A percentile compares a stretch with the other conserved stretches of the same genome.
These are phyloP conservation scores for Pangasianodon gigas DNA, from an alignment of 2,113 vertebrate species.

Conservation along the genomic window DNA sequence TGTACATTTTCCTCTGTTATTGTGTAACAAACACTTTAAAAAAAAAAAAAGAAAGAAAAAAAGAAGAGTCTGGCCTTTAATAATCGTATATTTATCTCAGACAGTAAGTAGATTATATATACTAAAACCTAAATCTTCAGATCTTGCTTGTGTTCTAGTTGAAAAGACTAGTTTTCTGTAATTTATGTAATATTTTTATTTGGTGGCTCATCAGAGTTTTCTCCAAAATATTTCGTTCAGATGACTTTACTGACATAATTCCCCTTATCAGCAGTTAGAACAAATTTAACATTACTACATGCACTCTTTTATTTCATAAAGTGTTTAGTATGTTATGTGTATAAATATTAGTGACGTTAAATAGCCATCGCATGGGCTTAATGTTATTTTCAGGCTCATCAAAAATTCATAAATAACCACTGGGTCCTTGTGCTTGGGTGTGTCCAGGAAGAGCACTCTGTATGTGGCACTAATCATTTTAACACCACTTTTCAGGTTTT, in stretches of 20 bases:
- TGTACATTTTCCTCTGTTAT: background rate
- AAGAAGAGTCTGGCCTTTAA: background rate
- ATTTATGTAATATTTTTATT: background rate
- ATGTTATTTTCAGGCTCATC: background rate
- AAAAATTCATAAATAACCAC: background rate
- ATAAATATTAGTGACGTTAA: background rate
- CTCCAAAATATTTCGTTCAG: background rate
- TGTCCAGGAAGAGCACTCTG: background rate
- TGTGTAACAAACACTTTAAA: background rate
- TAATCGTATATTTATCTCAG: background rate
- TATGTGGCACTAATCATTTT: background rate
- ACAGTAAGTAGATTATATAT: background rate
- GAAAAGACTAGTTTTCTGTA: background rate
- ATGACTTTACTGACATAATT: background rate
- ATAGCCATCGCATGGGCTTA: background rate
- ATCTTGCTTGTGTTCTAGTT: background rate
- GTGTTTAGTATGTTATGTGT: background rate
- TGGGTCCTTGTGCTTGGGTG: background rate
- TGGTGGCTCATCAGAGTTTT: too few species aligned
- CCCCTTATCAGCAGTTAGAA: background rate
- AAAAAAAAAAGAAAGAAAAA: too few species aligned
- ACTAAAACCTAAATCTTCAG: background rate
- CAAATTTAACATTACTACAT: background rate
- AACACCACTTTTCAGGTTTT: background rate
- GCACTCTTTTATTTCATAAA: background rate